These are phyloP conservation scores for Danio tinwini DNA, from an alignment of 2,797 vertebrate species.

Conservation along the genomic window DNA sequence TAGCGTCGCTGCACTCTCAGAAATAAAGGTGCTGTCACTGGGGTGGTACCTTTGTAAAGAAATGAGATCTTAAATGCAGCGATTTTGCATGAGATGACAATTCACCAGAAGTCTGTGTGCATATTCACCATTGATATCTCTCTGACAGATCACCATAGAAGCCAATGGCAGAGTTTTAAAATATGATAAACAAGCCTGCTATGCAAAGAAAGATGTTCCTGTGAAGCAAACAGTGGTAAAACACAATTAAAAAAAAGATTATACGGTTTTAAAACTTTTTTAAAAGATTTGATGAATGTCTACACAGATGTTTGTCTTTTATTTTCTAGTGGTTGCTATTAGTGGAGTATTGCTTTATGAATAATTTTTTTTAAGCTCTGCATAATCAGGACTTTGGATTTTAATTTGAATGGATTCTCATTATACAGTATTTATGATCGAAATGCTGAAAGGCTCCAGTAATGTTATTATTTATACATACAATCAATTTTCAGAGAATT, in stretches of 20 bases:
- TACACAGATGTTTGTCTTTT: slow-evolving; percentile 25
- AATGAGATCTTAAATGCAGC: too few species aligned
- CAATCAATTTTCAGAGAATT: background rate
- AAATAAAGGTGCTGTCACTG: too few species aligned
- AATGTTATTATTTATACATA: background rate
- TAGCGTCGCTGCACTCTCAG: too few species aligned
- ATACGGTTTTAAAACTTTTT: background rate
- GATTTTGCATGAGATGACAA: too few species aligned
- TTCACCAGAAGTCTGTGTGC: too few species aligned
- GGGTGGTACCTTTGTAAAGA: too few species aligned
- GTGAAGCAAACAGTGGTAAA: background rate
- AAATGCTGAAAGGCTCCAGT: background rate
- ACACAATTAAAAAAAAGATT: background rate
- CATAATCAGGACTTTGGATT: slow-evolving; percentile 22
- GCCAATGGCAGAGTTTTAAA: too few species aligned
- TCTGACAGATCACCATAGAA: too few species aligned
- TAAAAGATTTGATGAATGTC: slow-evolving; percentile 8
- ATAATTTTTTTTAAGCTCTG: slow-evolving; percentile 1
- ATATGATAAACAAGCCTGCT: too few species aligned
- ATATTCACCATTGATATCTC: too few species aligned
- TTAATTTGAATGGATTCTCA: background rate
- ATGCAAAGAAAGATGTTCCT: too few species aligned
- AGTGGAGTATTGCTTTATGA: background rate
- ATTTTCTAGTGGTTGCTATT: slow-evolving; percentile 25
- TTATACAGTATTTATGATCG: background rate